Conservation (phyloP, 2,888 invertebrate genomes). For the Drosophila longiperda region DNA sequence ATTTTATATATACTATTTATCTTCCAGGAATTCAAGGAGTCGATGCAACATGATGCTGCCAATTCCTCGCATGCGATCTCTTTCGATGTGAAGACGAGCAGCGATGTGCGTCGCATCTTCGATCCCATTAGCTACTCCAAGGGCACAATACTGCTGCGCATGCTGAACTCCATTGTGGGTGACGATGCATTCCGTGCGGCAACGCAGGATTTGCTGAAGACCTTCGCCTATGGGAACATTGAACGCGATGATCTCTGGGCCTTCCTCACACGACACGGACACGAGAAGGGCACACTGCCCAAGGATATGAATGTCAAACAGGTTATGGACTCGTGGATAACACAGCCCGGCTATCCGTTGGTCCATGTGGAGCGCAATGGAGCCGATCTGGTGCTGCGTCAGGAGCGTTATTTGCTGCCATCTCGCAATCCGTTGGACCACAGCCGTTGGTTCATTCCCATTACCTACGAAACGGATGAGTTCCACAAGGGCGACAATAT, state of each 20-base stretch:
- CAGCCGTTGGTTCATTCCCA: slow-evolving; percentile 84
- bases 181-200: slow-evolving; percentile 87
- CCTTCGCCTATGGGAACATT: slow-evolving; percentile 87
- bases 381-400: slow-evolving; percentile 76
- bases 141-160: slow-evolving; percentile 89
- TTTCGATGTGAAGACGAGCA: slow-evolving; percentile 87
- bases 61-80: slow-evolving; percentile 89
- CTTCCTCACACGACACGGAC: slow-evolving; percentile 87
- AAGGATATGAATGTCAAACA: slow-evolving; percentile 86
- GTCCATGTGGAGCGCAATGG: slow-evolving; percentile 86
- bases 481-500: slow-evolving; percentile 78
- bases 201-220: slow-evolving; percentile 86
- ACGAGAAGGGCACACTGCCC: slow-evolving; percentile 83
- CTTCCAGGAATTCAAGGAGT: slow-evolving; percentile 85
- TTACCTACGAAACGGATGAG: slow-evolving; percentile 83
- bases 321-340: slow-evolving; percentile 90
- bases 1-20: background rate
- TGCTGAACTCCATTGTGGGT: slow-evolving; percentile 90
- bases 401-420: slow-evolving; percentile 83
- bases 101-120: slow-evolving; percentile 89
- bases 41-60: slow-evolving; percentile 88
- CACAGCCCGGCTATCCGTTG: slow-evolving; percentile 89
- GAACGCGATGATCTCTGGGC: slow-evolving; percentile 89
- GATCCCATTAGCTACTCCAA: slow-evolving; percentile 91
- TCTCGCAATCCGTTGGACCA: slow-evolving; percentile 76